phyloP scores from a whole-genome alignment of 2,888 invertebrate species.

The Drosophila eohydei region DNA sequence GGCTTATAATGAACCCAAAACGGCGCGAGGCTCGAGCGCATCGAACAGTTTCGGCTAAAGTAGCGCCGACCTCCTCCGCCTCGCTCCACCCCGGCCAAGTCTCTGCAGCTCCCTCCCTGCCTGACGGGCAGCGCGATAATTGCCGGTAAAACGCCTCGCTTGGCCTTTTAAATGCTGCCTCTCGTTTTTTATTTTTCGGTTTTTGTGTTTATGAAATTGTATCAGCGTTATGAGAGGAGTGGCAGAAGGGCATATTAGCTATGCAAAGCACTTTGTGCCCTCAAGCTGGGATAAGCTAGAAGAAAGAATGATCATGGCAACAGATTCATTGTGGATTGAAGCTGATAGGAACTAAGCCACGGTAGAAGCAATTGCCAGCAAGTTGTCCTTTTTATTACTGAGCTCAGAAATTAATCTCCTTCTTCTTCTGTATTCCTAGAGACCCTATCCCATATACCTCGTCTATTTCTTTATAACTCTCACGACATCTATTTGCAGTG shows the following conservation, averaged over 20 bases:
- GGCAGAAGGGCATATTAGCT: slow-evolving; percentile 22
- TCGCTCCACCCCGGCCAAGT: not conserved
- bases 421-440: not conserved
- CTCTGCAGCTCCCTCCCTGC: slow-evolving; percentile 2
- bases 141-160: slow-evolving; percentile 81
- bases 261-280: slow-evolving; percentile 4
- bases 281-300: no score
- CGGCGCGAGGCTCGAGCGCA: slow-evolving; percentile 52
- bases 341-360: not conserved
- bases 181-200: slow-evolving; percentile 38
- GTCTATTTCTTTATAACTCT: no score
- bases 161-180: slow-evolving; percentile 76
- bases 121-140: slow-evolving; percentile 71
- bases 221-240: slow-evolving; percentile 23
- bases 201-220: slow-evolving; percentile 55
- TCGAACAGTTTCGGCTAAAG: slow-evolving; percentile 24
- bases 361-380: not conserved
- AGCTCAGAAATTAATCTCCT: not conserved
- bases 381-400: not conserved
- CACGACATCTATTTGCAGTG: not conserved
- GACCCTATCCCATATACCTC: not conserved
- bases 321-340: not conserved
- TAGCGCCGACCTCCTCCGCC: slow-evolving; percentile 1
- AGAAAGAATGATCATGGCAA: not conserved
- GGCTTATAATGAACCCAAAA: slow-evolving; percentile 71